phyloP scores from a whole-genome alignment of 2,888 invertebrate genomes.

The Blastobasis lacticolella region DNA sequence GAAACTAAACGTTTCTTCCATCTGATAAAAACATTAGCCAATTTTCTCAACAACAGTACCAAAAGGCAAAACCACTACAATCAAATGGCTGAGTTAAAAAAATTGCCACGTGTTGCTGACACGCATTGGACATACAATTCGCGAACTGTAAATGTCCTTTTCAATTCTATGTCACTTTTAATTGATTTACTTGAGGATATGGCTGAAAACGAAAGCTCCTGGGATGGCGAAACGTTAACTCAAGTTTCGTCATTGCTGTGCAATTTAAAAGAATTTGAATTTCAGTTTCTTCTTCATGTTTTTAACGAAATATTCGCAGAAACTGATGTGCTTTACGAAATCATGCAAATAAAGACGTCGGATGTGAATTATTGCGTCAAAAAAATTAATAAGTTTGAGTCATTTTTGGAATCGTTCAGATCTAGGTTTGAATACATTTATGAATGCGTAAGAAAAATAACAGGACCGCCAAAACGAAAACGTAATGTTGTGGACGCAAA shows the following conservation, averaged over 20 bases:
- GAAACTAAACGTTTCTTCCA: conserved; percentile 22
- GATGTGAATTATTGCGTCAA: conserved; percentile 2
- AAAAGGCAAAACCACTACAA: conserved; percentile 13
- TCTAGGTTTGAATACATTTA: background rate
- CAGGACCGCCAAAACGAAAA: too few relatives aligned
- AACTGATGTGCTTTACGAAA: conserved; percentile 1
- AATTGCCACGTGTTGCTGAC: conserved; percentile 4
- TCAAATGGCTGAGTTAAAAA: background rate
- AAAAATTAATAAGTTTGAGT: background rate
- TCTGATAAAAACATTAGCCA: conserved; percentile 18
- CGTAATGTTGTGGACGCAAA: too few relatives aligned
- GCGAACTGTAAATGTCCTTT: conserved; percentile 8
- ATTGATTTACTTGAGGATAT: conserved; percentile 6
- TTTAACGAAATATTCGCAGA: conserved; percentile 3
- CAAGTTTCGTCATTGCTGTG: background rate
- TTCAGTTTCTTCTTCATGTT: background rate
- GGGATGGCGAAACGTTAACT: conserved; percentile 4
- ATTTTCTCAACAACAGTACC: conserved; percentile 24
- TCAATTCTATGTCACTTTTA: background rate
- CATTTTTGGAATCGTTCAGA: background rate
- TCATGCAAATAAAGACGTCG: conserved; percentile 3
- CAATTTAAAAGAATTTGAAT: conserved; percentile 5
- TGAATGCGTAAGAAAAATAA: background rate
- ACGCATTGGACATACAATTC: conserved; percentile 9
- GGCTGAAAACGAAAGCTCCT: background rate